Percentiles rank a stretch among this genome's conserved stretches.
phyloP scores from a whole-genome alignment of 2,113 vertebrate genomes.

The Pterocles burchelli region DNA sequence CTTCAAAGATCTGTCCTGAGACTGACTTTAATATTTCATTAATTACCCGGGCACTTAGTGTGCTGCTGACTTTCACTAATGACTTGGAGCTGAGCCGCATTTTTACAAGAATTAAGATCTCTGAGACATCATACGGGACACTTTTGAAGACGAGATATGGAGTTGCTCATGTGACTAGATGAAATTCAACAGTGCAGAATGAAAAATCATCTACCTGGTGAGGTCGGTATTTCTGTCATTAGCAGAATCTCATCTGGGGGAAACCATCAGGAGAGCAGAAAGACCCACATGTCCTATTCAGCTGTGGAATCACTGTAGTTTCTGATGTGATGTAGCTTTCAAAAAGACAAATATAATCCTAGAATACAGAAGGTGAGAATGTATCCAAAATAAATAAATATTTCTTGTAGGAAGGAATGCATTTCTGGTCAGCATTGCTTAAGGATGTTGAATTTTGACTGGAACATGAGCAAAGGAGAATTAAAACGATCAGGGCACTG shows the following conservation, averaged over 20 bases:
- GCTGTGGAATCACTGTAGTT: background rate
- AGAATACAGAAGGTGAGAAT: background rate
- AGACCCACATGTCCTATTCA: background rate
- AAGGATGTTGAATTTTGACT: background rate
- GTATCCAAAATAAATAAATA: background rate
- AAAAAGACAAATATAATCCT: background rate
- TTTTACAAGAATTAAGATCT: background rate
- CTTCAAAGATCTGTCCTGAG: background rate
- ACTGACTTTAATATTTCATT: background rate
- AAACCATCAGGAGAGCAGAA: background rate
- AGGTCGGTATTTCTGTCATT: background rate
- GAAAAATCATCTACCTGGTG: background rate
- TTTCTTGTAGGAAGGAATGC: background rate
- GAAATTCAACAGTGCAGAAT: background rate
- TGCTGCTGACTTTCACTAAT: background rate
- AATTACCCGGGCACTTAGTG: background rate
- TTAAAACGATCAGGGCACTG: background rate
- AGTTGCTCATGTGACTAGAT: background rate
- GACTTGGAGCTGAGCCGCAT: background rate
- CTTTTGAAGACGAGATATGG: background rate
- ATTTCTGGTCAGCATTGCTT: background rate
- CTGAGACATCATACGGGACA: background rate
- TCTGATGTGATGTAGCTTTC: background rate
- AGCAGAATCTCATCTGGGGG: background rate
- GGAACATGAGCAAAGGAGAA: background rate